Base-by-base conservation (phyloP, 2,797 vertebrate genomes). In the Gambelia wislizenii region DNA sequence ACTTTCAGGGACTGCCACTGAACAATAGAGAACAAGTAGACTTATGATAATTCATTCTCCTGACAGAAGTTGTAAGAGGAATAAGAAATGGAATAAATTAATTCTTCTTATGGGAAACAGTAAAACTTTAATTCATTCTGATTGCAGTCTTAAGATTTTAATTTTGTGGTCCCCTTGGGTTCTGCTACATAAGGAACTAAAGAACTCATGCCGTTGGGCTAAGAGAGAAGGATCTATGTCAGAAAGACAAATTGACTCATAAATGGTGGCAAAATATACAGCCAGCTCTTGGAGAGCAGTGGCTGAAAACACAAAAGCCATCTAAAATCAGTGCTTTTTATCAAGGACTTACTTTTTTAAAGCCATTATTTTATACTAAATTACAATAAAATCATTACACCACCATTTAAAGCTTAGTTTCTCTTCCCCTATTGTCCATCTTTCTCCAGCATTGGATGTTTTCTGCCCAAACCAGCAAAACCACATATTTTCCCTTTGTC, bases 141-240 rank as follows among this genome's bases (percentile, higher is more conserved):
- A 92, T 94, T 0, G 0, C 86, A 89, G 64, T 82, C 74, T 92
- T 88, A 93, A 86, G 49, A 87, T 94, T 93, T 94, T 94, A 85
- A 93, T 91, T 93, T 94, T 94, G 90, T 88, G 27, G 56, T 94
- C 94, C 94, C 91, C 92, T 89, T 89, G 89, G 89, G 91, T 87
- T 94, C 80, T 56, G 47, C 85, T 88, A 64, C 3, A 88, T 75
- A 52, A 91, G 84, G 90, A 92, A 88, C 64, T 42, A 84, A 91
- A 94, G 82, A 86, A 92, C 76, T 70, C 16, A 10, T 85, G 84
- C 25, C 44, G 52, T 59, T 61, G 12, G 90, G 2, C 1, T 69
- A 87, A 69, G 84, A 87, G 69, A 70, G 91, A 90, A 92, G 69
- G 42, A 74, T 3, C 75, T 92, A 69, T 90, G 92, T 69, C 89